Conservation (phyloP, 2,888 invertebrate genomes). For the Drosophila helvetica region DNA sequence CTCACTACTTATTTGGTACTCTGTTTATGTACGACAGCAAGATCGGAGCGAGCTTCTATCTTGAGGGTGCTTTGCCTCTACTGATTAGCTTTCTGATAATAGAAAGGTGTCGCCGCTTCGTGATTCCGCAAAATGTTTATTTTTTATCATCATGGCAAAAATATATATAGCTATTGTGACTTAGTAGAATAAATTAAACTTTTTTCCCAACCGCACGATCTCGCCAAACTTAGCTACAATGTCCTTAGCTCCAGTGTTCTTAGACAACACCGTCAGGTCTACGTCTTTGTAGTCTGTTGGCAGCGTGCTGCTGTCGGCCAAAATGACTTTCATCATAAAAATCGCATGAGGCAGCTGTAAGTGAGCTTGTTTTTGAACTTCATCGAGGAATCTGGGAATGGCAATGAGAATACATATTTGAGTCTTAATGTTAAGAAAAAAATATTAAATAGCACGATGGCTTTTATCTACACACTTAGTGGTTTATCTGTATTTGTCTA, state of each 20-base stretch:
- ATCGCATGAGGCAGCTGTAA: constrained; percentile 84
- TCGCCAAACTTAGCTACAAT: constrained; percentile 61
- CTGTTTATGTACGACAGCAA: not conserved
- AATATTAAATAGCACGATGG: not conserved
- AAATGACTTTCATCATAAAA: constrained; percentile 85
- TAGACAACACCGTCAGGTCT: constrained; percentile 79
- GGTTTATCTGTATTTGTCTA: not conserved
- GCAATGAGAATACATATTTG: not conserved
- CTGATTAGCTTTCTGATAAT: constrained; percentile 25
- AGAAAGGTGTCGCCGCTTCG: not conserved
- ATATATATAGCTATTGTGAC: not conserved
- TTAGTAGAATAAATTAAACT: constrained; percentile 73
- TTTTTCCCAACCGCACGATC: constrained; percentile 71
- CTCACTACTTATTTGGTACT: constrained; percentile 1
- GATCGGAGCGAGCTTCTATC: not conserved
- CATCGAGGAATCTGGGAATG: constrained; percentile 77
- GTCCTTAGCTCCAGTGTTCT: constrained; percentile 62
- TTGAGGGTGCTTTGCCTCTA: not conserved
- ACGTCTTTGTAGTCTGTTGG: constrained; percentile 84
- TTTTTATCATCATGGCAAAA: not conserved
- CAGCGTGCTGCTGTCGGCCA: constrained; percentile 84
- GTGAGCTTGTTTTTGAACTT: constrained; percentile 83
- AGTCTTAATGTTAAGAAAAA: not conserved
- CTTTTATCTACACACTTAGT: too few species aligned
- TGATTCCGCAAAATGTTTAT: not conserved